Conservation (phyloP, 2,113 vertebrate genomes). For the Salvator merianae region DNA sequence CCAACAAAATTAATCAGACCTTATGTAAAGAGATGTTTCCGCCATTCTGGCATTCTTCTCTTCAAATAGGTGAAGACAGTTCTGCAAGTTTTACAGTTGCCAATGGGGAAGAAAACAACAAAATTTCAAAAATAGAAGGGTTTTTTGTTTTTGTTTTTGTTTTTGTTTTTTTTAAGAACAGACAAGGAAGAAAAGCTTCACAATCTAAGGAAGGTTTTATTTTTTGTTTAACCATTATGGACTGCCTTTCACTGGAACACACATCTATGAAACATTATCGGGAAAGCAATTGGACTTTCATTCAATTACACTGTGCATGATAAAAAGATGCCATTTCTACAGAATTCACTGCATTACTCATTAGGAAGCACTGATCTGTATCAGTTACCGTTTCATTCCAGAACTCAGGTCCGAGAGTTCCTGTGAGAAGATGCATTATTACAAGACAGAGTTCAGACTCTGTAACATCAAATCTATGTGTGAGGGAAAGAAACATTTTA, state of each 20-base stretch:
- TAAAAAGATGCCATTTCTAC: conserved; percentile 66
- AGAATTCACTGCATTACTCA: conserved; percentile 54
- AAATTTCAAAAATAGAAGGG: background rate
- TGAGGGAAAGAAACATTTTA: conserved; percentile 70
- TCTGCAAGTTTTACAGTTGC: background rate
- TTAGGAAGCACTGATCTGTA: conserved; percentile 37
- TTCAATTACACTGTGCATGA: conserved; percentile 69
- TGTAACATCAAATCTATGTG: conserved; percentile 81
- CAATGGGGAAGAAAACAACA: background rate
- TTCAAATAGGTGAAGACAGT: conserved; percentile 1
- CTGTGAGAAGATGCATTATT: conserved; percentile 77
- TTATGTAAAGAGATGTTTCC: background rate
- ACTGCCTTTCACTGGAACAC: conserved; percentile 35
- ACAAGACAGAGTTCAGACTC: conserved; percentile 82
- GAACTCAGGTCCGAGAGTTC: conserved; percentile 73
- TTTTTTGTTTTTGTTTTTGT: too few relatives aligned
- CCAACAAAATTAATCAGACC: conserved; percentile 25
- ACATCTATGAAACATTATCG: conserved; percentile 31
- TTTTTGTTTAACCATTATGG: conserved; percentile 39
- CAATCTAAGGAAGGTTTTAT: conserved; percentile 48
- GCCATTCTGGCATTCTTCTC: conserved; percentile 6
- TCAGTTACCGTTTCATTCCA: conserved; percentile 83
- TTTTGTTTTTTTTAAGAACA: conserved; percentile 19
- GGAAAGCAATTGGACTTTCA: conserved; percentile 13
- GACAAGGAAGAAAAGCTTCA: background rate